Evolutionary conservation across 2,113 vertebrate species (phyloP).

Genomic region (Bambusicola thoracicus): DNA sequence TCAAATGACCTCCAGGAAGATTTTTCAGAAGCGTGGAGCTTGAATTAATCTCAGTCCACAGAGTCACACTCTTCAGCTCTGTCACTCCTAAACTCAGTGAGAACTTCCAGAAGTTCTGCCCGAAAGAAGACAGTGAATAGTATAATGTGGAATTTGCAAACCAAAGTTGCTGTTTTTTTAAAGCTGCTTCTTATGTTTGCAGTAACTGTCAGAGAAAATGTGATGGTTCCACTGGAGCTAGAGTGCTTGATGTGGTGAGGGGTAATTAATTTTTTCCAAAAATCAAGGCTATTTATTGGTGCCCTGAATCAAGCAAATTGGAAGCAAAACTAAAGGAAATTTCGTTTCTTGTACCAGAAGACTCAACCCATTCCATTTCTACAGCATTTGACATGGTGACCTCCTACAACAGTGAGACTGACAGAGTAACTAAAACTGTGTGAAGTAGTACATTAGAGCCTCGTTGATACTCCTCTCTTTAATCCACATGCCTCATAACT

Average conservation of each 20-base stretch:
- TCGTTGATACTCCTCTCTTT: slow-evolving; percentile 30
- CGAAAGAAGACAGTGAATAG: neutral
- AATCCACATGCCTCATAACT: slow-evolving; percentile 38
- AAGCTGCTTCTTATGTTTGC: neutral
- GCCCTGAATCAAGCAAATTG: neutral
- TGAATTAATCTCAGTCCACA: neutral
- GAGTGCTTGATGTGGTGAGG: neutral
- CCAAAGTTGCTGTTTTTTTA: neutral
- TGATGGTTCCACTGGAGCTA: neutral
- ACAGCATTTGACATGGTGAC: neutral
- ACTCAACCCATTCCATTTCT: neutral
- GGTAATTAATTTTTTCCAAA: neutral
- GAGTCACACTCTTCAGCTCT: neutral
- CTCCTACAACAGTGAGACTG: neutral
- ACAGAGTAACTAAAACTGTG: slow-evolving; percentile 14
- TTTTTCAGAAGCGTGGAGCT: neutral
- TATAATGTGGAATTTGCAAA: neutral
- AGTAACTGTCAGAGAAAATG: neutral
- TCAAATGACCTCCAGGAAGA: neutral
- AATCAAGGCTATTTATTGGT: neutral
- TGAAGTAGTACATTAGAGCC: slow-evolving; percentile 32
- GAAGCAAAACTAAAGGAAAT: neutral
- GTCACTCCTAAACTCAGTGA: neutral
- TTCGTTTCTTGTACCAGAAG: neutral
- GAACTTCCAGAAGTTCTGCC: neutral